A percentile compares a stretch with the other conserved stretches of the same genome.
Conservation (phyloP, 2,888 invertebrate genomes). For the Trichogramma dendrolimi region DNA sequence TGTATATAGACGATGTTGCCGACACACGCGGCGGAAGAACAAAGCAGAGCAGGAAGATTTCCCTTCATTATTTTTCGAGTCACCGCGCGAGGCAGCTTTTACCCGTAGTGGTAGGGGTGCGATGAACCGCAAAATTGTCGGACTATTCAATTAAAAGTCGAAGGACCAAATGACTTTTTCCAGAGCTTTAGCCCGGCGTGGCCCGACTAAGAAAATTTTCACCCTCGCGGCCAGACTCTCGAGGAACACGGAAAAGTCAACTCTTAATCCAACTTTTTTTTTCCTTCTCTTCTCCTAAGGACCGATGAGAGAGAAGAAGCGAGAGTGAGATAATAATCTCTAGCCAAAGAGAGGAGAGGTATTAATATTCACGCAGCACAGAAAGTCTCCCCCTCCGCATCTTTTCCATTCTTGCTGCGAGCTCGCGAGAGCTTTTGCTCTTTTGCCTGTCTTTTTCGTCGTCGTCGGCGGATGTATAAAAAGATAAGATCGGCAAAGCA, state of each 20-base stretch:
- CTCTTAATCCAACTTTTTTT: slow-evolving; percentile 25
- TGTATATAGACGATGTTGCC: too few species aligned
- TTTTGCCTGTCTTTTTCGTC: neutral
- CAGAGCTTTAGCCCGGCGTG: neutral
- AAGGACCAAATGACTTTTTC: slow-evolving; percentile 18
- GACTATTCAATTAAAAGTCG: slow-evolving; percentile 26
- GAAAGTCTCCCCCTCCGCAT: slow-evolving; percentile 4
- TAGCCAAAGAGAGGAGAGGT: slow-evolving; percentile 15
- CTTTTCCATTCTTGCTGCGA: slow-evolving; percentile 12
- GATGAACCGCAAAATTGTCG: slow-evolving; percentile 17
- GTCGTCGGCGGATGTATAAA: neutral
- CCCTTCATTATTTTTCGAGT: too few species aligned
- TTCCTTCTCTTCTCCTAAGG: neutral
- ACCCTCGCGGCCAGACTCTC: neutral
- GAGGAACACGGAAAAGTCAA: slow-evolving; percentile 10
- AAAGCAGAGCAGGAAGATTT: too few species aligned
- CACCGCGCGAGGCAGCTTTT: too few species aligned
- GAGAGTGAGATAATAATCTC: slow-evolving; percentile 19
- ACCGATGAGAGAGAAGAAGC: slow-evolving; percentile 11
- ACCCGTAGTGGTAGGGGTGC: neutral
- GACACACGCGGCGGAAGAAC: too few species aligned
- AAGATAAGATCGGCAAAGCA: slow-evolving; percentile 25
- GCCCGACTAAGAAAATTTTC: neutral
- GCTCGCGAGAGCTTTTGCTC: neutral
- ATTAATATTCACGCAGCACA: slow-evolving; percentile 25